These are phyloP conservation scores for Tinea trinotella DNA, from an alignment of 2,888 invertebrate species.

Conservation along the genomic window DNA sequence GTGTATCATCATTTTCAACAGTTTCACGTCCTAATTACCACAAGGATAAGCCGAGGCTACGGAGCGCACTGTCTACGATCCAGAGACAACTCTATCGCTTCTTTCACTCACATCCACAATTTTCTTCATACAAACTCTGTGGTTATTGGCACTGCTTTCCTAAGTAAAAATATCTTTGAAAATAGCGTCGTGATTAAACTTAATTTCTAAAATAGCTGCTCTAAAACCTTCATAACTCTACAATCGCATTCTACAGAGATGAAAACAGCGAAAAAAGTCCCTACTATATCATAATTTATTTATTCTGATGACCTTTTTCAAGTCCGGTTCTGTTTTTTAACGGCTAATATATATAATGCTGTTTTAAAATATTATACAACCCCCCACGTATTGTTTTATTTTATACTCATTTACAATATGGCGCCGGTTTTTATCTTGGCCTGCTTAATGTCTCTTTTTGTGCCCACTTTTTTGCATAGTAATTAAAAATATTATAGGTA, in stretches of 20 bases:
- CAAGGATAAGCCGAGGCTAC: too few species aligned
- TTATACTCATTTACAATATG: constrained; percentile 62
- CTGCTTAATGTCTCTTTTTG: constrained; percentile 52
- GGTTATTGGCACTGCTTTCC: too few species aligned
- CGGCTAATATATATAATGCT: constrained; percentile 53
- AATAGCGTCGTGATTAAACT: too few species aligned
- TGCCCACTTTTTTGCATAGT: constrained; percentile 41
- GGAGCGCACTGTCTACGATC: too few species aligned
- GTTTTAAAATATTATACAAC: constrained; percentile 37
- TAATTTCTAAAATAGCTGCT: neutral
- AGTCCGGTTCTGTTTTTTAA: constrained; percentile 49
- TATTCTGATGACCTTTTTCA: constrained; percentile 60
- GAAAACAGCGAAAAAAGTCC: constrained; percentile 41
- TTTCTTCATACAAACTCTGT: too few species aligned
- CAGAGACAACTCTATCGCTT: too few species aligned
- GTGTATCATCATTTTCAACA: too few species aligned
- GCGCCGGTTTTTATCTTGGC: constrained; percentile 50
- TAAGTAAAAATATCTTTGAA: too few species aligned
- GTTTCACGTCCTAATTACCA: too few species aligned
- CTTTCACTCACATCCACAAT: too few species aligned
- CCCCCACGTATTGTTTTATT: constrained; percentile 29
- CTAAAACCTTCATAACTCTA: constrained; percentile 28
- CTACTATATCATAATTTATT: constrained; percentile 71
- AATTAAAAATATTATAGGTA: constrained; percentile 71
- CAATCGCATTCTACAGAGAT: constrained; percentile 36